These are phyloP conservation scores for Molorchus minor DNA, from an alignment of 2,888 invertebrate genomes.

Conservation along the genomic window DNA sequence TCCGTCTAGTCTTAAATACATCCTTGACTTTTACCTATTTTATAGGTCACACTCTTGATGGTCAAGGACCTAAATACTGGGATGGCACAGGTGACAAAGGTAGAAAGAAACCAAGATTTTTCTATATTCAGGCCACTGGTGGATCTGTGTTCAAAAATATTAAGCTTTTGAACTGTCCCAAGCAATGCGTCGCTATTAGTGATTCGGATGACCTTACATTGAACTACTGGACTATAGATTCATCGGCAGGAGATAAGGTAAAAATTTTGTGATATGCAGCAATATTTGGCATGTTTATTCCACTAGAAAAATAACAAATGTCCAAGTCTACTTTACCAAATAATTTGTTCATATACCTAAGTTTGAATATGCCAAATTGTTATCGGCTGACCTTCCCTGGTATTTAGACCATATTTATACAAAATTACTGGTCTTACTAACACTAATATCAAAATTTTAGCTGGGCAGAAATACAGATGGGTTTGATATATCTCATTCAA, in stretches of 20 bases:
- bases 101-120: conserved; percentile 39
- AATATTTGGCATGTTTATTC: too few species aligned
- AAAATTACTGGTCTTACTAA: too few species aligned
- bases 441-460: not conserved
- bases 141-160: conserved; percentile 36
- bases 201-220: conserved; percentile 32
- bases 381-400: too few species aligned
- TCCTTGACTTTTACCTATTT: conserved; percentile 1
- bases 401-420: too few species aligned
- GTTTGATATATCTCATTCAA: conserved; percentile 34
- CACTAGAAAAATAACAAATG: too few species aligned
- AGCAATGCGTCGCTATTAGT: conserved; percentile 35
- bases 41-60: conserved; percentile 35
- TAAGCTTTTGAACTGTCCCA: conserved; percentile 37
- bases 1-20: too few species aligned
- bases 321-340: too few species aligned
- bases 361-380: too few species aligned
- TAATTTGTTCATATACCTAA: too few species aligned
- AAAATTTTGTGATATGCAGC: too few species aligned
- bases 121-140: conserved; percentile 36
- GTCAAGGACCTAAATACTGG: conserved; percentile 41
- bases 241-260: conserved; percentile 37
- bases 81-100: conserved; percentile 40
- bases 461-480: conserved; percentile 43
- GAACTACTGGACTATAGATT: conserved; percentile 38